A percentile compares a stretch with the other conserved stretches of the same genome.
Evolutionary conservation across 2,888 invertebrate genomes (phyloP).

Genomic region (Ornithoptera alexandrae): DNA sequence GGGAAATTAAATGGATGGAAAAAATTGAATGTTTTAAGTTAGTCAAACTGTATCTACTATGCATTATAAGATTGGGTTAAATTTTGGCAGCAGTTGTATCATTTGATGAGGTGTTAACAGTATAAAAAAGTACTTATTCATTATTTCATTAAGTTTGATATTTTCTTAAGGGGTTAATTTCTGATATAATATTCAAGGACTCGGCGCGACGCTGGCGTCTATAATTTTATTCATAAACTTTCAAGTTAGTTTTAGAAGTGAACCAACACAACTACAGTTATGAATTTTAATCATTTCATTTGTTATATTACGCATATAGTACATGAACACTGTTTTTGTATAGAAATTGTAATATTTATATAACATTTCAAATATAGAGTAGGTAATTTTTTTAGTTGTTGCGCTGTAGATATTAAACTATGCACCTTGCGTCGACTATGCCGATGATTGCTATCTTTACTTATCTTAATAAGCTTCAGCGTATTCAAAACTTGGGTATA

Average conservation of each 20-base stretch:
- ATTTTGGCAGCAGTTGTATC: no score
- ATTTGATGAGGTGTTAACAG: not conserved
- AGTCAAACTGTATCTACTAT: no score
- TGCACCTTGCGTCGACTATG: no score
- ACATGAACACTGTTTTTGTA: not conserved
- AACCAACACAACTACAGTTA: constrained; percentile 16
- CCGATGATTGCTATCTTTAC: no score
- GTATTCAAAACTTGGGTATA: no score
- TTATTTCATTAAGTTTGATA: not conserved
- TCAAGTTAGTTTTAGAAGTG: constrained; percentile 20
- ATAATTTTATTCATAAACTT: constrained; percentile 27
- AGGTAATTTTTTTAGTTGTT: no score
- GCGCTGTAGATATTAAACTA: no score
- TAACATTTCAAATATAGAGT: no score
- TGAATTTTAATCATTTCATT: constrained; percentile 25
- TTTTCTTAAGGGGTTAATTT: not conserved
- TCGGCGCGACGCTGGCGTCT: not conserved
- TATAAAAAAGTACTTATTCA: not conserved
- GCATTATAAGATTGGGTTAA: no score
- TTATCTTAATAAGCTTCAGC: no score
- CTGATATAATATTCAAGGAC: not conserved
- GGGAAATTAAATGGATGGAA: no score
- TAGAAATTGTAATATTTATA: not conserved
- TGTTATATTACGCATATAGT: constrained; percentile 11
- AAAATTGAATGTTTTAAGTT: no score